Conservation (phyloP, 2,113 vertebrate genomes). For the Monopterus albus region DNA sequence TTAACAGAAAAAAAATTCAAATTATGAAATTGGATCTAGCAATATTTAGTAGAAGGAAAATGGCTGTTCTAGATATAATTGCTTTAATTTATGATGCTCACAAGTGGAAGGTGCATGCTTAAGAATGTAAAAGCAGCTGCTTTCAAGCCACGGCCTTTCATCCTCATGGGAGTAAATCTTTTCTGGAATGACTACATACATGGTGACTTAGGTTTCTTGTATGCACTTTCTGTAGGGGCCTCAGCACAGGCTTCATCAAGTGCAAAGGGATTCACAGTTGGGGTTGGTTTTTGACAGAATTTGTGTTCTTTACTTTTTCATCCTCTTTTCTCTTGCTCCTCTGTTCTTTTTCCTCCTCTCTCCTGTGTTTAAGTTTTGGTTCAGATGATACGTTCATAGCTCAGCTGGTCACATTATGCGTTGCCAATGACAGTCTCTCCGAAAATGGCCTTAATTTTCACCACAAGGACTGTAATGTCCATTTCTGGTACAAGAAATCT, state of each 20-base stretch:
- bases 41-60: background rate
- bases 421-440: slow-evolving; percentile 64
- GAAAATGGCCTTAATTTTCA: slow-evolving; percentile 79
- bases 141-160: slow-evolving; percentile 12
- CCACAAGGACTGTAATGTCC: slow-evolving; percentile 59
- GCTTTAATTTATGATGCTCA: background rate
- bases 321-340: background rate
- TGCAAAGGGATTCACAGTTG: background rate
- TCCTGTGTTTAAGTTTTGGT: slow-evolving; percentile 15
- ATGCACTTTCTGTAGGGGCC: slow-evolving; percentile 2
- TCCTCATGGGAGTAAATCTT: slow-evolving; percentile 22
- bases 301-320: background rate
- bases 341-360: background rate
- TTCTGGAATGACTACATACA: slow-evolving; percentile 2
- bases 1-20: too few relatives aligned
- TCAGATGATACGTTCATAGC: slow-evolving; percentile 53
- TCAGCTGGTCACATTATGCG: slow-evolving; percentile 34
- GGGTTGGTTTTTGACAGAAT: background rate
- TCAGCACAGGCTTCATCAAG: slow-evolving; percentile 1
- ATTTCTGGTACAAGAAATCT: slow-evolving; percentile 51
- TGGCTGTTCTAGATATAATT: background rate
- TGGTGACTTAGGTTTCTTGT: background rate
- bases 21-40: too few relatives aligned
- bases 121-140: slow-evolving; percentile 45
- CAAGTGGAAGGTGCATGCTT: background rate